A percentile compares a stretch with the other conserved stretches of the same genome.
phyloP scores from a whole-genome alignment of 2,797 vertebrate species.

The Clamator glandarius region DNA sequence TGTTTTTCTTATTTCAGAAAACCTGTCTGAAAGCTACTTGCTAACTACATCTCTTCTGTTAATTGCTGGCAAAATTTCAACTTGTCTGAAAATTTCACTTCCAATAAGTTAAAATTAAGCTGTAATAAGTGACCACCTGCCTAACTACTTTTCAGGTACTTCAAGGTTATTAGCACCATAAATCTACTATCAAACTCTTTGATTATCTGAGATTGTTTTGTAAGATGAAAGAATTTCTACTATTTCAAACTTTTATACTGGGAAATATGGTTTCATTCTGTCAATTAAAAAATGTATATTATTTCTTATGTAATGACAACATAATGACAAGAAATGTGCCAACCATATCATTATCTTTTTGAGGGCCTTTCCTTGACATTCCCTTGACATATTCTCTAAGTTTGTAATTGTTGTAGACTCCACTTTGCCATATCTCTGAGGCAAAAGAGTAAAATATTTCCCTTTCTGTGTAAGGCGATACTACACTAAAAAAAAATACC shows the following conservation, averaged over 20 bases:
- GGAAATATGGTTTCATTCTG: background rate
- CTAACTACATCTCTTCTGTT: background rate
- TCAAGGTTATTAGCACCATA: background rate
- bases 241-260: background rate
- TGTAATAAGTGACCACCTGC: fast-evolving
- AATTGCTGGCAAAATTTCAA: background rate
- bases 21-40: fast-evolving
- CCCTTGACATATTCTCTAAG: background rate
- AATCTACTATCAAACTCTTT: background rate
- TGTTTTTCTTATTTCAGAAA: background rate
- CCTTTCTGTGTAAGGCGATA: background rate
- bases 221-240: background rate
- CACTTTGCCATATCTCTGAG: background rate
- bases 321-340: background rate
- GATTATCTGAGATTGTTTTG: background rate
- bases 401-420: background rate
- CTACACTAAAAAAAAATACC: background rate
- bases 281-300: background rate
- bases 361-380: background rate
- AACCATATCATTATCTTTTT: background rate
- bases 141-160: background rate
- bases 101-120: background rate
- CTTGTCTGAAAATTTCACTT: background rate
- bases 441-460: background rate
- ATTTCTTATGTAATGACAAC: background rate